Percentiles rank a stretch among this genome's conserved stretches.
phyloP scores from a whole-genome alignment of 2,797 vertebrate species.

The Tachyglossus aculeatus region DNA sequence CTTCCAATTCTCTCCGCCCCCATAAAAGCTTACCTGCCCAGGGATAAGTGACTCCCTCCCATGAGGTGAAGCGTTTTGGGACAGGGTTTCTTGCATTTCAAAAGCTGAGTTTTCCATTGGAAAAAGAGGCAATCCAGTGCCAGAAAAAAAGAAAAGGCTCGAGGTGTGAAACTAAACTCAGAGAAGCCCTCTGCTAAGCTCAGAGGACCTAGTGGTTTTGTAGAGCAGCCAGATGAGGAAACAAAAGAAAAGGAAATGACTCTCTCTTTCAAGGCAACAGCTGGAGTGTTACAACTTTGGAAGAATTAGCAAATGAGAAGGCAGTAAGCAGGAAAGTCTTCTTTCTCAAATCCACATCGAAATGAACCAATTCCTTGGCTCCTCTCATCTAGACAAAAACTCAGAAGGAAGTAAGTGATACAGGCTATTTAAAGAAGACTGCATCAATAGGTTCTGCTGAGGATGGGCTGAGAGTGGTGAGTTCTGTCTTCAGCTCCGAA shows the following conservation, averaged over 20 bases:
- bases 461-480: too few relatives aligned
- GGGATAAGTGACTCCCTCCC: background rate
- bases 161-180: background rate
- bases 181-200: background rate
- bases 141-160: background rate
- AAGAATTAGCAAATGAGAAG: constrained; percentile 13
- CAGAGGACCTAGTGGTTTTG: background rate
- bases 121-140: background rate
- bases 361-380: background rate
- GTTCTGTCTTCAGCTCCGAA: too few relatives aligned
- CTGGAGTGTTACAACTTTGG: background rate
- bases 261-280: background rate
- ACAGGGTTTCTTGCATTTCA: constrained; percentile 44
- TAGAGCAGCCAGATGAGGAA: constrained; percentile 18
- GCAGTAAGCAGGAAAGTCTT: background rate
- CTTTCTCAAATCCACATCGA: background rate
- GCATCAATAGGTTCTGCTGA: background rate
- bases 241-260: constrained; percentile 29
- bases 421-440: background rate
- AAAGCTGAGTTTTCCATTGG: constrained; percentile 63
- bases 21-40: constrained; percentile 25
- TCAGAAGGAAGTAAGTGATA: background rate
- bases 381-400: background rate
- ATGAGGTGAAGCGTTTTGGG: background rate
- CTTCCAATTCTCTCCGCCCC: too few relatives aligned